Percentiles rank a stretch among this genome's conserved stretches.
Evolutionary conservation across 2,113 vertebrate species (phyloP).

Genomic region (Gyps fulvus): DNA sequence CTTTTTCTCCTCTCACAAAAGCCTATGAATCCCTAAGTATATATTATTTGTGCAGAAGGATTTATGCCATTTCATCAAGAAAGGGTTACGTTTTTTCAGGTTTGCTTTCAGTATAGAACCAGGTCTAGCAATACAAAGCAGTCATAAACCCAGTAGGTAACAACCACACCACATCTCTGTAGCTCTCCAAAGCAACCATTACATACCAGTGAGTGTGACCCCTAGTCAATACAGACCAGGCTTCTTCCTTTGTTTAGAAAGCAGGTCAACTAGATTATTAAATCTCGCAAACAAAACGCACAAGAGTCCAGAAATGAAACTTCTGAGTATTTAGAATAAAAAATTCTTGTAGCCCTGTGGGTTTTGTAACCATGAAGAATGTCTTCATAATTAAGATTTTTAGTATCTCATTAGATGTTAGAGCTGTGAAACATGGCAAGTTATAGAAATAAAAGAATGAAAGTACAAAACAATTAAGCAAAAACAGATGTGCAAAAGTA

Average conservation of each 20-base stretch:
- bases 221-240: neutral
- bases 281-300: neutral
- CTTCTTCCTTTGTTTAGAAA: neutral
- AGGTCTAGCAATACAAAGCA: neutral
- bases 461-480: constrained; percentile 60
- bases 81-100: neutral
- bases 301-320: neutral
- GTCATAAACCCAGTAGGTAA: neutral
- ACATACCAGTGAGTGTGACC: neutral
- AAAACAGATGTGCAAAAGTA: constrained; percentile 52
- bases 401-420: neutral
- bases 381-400: constrained; percentile 10
- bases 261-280: neutral
- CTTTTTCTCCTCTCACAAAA: neutral
- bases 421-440: constrained; percentile 42
- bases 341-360: constrained; percentile 1
- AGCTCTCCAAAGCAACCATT: neutral
- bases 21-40: neutral
- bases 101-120: neutral
- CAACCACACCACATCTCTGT: neutral
- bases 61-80: neutral
- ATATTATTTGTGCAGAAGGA: neutral
- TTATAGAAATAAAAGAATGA: constrained; percentile 40
- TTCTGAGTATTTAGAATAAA: neutral
- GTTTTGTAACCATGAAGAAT: constrained; percentile 7